Conservation (phyloP, 1,140 invertebrate genomes). For the Listronotus bonariensis region DNA sequence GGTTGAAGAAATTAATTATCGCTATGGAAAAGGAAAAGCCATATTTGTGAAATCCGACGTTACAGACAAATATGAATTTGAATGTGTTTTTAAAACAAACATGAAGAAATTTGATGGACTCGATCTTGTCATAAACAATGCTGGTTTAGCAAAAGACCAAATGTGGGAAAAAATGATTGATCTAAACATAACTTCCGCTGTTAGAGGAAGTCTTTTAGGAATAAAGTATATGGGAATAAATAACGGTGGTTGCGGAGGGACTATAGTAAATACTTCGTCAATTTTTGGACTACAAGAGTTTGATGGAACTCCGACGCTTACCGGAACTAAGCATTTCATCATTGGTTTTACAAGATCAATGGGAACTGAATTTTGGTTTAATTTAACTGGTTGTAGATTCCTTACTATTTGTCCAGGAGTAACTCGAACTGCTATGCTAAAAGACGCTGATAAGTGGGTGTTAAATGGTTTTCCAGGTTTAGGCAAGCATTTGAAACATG, state of each 20-base stretch:
- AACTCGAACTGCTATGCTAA: slow-evolving; percentile 44
- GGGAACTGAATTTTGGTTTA: slow-evolving; percentile 45
- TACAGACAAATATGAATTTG: background rate
- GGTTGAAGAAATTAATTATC: slow-evolving; percentile 10
- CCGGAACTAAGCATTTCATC: slow-evolving; percentile 60
- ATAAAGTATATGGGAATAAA: slow-evolving; percentile 57
- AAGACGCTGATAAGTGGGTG: slow-evolving; percentile 45
- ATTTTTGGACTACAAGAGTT: slow-evolving; percentile 56
- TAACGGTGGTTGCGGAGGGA: slow-evolving; percentile 54
- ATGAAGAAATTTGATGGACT: slow-evolving; percentile 6
- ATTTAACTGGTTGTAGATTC: slow-evolving; percentile 56
- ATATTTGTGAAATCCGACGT: slow-evolving; percentile 14
- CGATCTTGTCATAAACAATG: slow-evolving; percentile 15
- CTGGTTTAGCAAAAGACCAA: slow-evolving; percentile 54
- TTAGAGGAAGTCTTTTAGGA: slow-evolving; percentile 53
- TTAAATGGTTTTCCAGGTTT: slow-evolving; percentile 23
- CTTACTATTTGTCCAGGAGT: slow-evolving; percentile 55
- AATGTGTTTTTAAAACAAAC: slow-evolving; percentile 5
- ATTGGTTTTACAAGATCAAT: slow-evolving; percentile 56
- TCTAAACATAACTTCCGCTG: slow-evolving; percentile 55
- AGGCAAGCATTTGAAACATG: slow-evolving; percentile 9
- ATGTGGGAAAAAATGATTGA: slow-evolving; percentile 56
- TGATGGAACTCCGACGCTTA: slow-evolving; percentile 56
- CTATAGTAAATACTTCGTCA: slow-evolving; percentile 56
- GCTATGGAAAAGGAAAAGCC: slow-evolving; percentile 11